Percentiles rank a stretch among this genome's conserved stretches.
Conservation (phyloP, 2,797 vertebrate species). For the Melanotaenia maccullochi region DNA sequence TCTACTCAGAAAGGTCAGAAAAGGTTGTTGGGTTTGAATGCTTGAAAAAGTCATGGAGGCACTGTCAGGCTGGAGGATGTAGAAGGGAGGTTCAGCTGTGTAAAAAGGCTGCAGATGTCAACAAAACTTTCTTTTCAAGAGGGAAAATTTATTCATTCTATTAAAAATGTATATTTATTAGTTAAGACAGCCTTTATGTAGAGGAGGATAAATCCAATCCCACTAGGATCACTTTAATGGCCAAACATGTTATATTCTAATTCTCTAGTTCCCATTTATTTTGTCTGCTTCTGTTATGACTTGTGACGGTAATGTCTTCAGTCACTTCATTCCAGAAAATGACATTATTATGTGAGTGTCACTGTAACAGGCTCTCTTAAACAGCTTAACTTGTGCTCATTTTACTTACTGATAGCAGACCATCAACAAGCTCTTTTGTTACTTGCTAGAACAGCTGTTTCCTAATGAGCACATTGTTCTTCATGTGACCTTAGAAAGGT, state of each 20-base stretch:
- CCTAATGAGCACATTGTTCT: too few relatives aligned
- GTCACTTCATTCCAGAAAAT: constrained; percentile 6
- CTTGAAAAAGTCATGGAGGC: constrained; percentile 30
- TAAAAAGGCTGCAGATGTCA: background rate
- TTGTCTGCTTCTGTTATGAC: constrained; percentile 17
- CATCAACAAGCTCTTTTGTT: background rate
- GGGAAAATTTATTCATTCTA: background rate
- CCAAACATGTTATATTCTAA: background rate
- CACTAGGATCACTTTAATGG: background rate
- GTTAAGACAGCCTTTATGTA: background rate
- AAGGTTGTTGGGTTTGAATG: constrained; percentile 58
- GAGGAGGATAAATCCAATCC: background rate
- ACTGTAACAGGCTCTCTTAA: constrained; percentile 1
- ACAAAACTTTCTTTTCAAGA: background rate
- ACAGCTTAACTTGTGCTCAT: background rate
- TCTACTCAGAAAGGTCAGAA: constrained; percentile 74
- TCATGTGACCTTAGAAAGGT: too few relatives aligned
- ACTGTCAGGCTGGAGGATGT: constrained; percentile 29
- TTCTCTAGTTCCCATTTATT: background rate
- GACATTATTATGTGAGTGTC: background rate
- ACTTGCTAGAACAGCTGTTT: background rate
- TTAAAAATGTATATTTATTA: background rate
- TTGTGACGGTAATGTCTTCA: constrained; percentile 2
- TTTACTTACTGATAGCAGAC: background rate
- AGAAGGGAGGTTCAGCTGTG: constrained; percentile 8